Base-by-base conservation (phyloP, 2,113 vertebrate species). In the Chinchilla lanigera region DNA sequence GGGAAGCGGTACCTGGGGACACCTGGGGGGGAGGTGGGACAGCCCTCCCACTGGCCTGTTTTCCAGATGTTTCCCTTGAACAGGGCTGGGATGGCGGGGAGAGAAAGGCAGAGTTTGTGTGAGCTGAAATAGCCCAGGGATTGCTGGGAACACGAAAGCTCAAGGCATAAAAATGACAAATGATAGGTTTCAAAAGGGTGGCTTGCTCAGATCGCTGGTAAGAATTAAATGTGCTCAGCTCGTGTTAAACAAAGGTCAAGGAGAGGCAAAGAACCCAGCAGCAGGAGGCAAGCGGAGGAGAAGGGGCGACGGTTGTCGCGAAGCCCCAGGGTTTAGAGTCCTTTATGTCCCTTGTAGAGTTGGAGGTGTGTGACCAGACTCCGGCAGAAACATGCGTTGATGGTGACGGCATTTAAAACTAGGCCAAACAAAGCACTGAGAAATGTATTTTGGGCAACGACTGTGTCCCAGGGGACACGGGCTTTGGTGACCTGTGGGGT, bases 371-470 rank as follows among this genome's bases (percentile, higher is more conserved):
- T 3, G 1, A 7, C 86, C 30, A 20, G 41, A 52, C 69, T 80
- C 52, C 47, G 85, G 86, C 86, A 92, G 38, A 63, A 60, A 44
- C 63, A 56, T 7, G 22, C 85, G 77, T 56, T n/a, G 54, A 89
- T 28, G 92, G 75, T 44, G 77, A 71, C 16, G 30, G 63, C 41
- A n/a, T 73, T 94, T 93, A 50, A 96, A 96, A 94, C 80, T 90
- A 82, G 97, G 97, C 28, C 96, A 93, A 91, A 92, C 75, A 54
- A 93, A 91, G 50, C 77, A 56, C 82, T 0, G 80, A 90, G 85
- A 56, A 73, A 61, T 50, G 41, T 96, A 93, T 95, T 96, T 96
- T 93, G 86, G 95, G 90, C 86, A 80, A 63, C 17, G 38, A n/a
- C 77, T 30, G 16, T 84, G 89, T 38, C 77, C 86, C 89, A 47